A percentile compares a stretch with the other conserved stretches of the same genome.
phyloP scores from a whole-genome alignment of 2,888 invertebrate genomes.

The Oxystoma pomonae region DNA sequence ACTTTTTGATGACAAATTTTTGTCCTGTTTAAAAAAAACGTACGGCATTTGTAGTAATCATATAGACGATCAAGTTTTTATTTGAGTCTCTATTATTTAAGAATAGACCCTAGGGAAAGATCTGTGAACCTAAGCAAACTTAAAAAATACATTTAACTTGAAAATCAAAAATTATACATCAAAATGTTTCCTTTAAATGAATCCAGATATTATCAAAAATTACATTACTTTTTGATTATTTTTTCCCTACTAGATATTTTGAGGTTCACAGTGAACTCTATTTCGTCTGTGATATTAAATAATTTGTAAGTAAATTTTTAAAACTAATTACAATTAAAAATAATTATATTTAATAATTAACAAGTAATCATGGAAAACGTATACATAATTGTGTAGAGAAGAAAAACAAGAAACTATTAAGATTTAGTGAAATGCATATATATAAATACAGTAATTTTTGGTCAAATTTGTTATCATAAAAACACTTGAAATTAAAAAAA shows the following conservation, averaged over 20 bases:
- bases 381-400: constrained; percentile 7
- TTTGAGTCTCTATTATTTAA: no score
- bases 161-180: background rate
- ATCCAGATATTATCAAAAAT: no score
- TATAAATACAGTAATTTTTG: background rate
- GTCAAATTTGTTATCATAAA: background rate
- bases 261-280: constrained; percentile 6
- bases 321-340: constrained; percentile 10
- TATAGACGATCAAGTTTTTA: no score
- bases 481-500: background rate
- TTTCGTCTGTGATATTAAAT: constrained; percentile 25
- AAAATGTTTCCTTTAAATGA: background rate
- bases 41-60: no score
- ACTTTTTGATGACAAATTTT: background rate
- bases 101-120: background rate
- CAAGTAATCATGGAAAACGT: constrained; percentile 9
- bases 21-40: background rate
- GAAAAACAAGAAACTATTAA: background rate
- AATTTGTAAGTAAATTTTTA: constrained; percentile 23
- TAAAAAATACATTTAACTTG: no score
- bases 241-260: background rate
- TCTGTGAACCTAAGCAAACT: background rate
- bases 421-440: background rate
- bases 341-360: constrained; percentile 20
- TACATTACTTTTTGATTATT: background rate